These are phyloP conservation scores for Trilocha varians DNA, from an alignment of 2,888 invertebrate species.

Conservation along the genomic window DNA sequence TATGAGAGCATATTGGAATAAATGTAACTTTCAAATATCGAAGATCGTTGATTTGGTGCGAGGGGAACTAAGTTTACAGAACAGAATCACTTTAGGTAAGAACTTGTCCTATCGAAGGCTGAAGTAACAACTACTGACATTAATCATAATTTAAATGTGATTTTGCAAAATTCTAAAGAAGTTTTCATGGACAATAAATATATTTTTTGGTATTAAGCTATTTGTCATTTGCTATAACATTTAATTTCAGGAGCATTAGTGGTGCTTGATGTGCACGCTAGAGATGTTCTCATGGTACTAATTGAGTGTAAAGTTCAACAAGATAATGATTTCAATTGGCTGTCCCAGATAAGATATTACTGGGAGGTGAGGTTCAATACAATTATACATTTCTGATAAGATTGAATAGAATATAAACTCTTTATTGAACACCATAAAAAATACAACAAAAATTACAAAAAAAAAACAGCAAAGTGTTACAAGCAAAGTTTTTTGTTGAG, in stretches of 20 bases:
- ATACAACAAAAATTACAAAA: too few relatives aligned
- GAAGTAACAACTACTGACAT: too few relatives aligned
- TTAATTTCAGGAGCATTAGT: constrained; percentile 84
- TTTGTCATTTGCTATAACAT: too few relatives aligned
- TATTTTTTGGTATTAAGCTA: too few relatives aligned
- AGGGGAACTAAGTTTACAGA: constrained; percentile 88
- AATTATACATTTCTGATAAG: too few relatives aligned
- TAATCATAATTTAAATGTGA: too few relatives aligned
- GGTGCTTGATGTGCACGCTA: constrained; percentile 93
- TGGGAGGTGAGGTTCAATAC: constrained; percentile 77
- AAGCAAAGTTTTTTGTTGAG: too few relatives aligned
- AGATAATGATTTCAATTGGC: constrained; percentile 92
- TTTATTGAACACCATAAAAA: too few relatives aligned
- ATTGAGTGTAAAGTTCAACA: constrained; percentile 76
- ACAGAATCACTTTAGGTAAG: constrained; percentile 87
- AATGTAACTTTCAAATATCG: constrained; percentile 84
- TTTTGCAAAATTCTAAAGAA: too few relatives aligned
- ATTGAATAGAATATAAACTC: too few relatives aligned
- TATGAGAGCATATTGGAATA: constrained; percentile 77
- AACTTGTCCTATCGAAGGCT: background rate
- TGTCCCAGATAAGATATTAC: constrained; percentile 84
- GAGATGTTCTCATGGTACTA: constrained; percentile 85
- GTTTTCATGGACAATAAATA: too few relatives aligned
- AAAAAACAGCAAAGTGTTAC: too few relatives aligned
- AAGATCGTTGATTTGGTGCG: constrained; percentile 89